A percentile compares a stretch with the other conserved stretches of the same genome.
These are phyloP conservation scores for Odontocolon sp. DNA, from an alignment of 2,888 invertebrate genomes.

Conservation along the genomic window DNA sequence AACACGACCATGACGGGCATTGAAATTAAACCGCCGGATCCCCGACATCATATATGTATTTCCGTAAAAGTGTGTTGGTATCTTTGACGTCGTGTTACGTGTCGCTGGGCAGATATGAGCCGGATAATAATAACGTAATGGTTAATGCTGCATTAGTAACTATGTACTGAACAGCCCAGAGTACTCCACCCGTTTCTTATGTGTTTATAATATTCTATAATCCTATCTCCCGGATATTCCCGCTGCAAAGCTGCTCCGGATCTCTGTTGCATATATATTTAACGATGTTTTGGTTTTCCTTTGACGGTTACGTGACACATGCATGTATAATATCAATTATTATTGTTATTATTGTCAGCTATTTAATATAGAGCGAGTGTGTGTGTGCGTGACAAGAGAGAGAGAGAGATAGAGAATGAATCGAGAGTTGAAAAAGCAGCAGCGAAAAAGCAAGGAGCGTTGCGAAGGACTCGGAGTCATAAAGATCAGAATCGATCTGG, in stretches of 20 bases:
- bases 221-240: slow-evolving; percentile 48
- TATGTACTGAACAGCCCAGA: background rate
- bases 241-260: slow-evolving; percentile 6
- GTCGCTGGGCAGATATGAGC: slow-evolving; percentile 30
- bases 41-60: slow-evolving; percentile 6
- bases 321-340: background rate
- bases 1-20: slow-evolving; percentile 42
- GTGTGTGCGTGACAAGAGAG: no score
- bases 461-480: no score
- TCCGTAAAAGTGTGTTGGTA: slow-evolving; percentile 21
- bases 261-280: background rate
- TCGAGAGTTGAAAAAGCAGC: no score
- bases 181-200: slow-evolving; percentile 4
- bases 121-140: slow-evolving; percentile 35
- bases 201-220: slow-evolving; percentile 38
- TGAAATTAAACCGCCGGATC: slow-evolving; percentile 38
- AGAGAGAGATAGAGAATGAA: no score
- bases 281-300: background rate
- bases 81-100: slow-evolving; percentile 38
- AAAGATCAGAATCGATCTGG: no score
- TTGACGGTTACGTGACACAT: background rate
- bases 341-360: background rate
- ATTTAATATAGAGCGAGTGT: no score
- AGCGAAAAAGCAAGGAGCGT: no score
- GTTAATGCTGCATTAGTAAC: slow-evolving; percentile 4